Percentiles rank a stretch among this genome's conserved stretches.
Evolutionary conservation across 2,888 invertebrate species (phyloP).

Genomic region (Portevinia maculata): DNA sequence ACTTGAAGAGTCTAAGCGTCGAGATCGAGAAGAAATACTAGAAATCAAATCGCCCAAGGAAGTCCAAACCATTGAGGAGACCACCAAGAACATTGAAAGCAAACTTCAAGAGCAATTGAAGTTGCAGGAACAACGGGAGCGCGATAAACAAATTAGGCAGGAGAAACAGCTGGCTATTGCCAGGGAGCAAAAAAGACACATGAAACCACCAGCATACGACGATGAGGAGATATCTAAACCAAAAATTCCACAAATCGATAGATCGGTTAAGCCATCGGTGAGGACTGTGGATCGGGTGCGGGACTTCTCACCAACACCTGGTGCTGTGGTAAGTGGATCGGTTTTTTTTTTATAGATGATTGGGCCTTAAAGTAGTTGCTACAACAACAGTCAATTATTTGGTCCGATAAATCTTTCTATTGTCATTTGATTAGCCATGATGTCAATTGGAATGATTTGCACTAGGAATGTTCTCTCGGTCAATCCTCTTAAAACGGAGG

Average conservation of each 20-base stretch:
- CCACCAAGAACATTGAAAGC: constrained; percentile 83
- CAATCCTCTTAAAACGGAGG: too few relatives aligned
- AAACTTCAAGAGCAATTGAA: constrained; percentile 83
- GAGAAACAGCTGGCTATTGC: constrained; percentile 84
- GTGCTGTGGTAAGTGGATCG: constrained; percentile 85
- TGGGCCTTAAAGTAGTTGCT: too few relatives aligned
- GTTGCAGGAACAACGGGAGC: constrained; percentile 84
- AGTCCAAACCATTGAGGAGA: constrained; percentile 77
- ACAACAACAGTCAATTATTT: too few relatives aligned
- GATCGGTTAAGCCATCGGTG: constrained; percentile 85
- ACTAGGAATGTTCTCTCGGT: too few relatives aligned
- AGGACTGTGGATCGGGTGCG: constrained; percentile 79
- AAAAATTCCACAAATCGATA: constrained; percentile 85
- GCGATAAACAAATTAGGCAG: constrained; percentile 83
- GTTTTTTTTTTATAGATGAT: too few relatives aligned
- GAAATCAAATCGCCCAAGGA: constrained; percentile 76
- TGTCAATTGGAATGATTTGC: too few relatives aligned
- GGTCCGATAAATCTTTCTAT: too few relatives aligned
- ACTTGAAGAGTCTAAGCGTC: constrained; percentile 84
- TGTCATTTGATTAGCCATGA: too few relatives aligned
- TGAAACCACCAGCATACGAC: constrained; percentile 78
- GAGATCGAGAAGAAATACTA: constrained; percentile 82
- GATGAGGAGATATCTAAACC: constrained; percentile 82
- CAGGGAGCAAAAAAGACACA: constrained; percentile 82
- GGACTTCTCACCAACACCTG: constrained; percentile 86